Conservation (phyloP, 2,888 invertebrate genomes). For the Iselma pallidipennis region DNA sequence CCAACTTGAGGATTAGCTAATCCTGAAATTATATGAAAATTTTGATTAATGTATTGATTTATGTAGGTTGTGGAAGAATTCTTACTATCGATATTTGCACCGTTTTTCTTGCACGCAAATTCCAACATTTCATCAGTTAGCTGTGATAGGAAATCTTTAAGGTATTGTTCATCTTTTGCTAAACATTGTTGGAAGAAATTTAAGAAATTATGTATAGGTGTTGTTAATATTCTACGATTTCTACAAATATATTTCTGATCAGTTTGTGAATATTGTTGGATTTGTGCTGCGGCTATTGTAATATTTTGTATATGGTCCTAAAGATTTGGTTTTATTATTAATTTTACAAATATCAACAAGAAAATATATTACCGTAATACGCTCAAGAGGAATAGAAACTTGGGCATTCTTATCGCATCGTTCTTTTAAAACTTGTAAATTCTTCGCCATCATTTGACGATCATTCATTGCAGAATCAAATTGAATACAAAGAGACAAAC, state of each 20-base stretch:
- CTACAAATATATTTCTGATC: not conserved
- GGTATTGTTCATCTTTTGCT: not conserved
- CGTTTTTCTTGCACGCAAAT: not conserved
- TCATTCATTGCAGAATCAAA: not conserved
- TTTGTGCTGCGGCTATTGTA: not conserved
- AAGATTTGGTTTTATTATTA: no score
- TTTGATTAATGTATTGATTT: no score
- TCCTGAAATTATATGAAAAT: not conserved
- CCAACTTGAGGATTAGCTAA: not conserved
- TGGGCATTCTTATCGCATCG: not conserved
- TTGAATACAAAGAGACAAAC: not conserved
- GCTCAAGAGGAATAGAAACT: not conserved
- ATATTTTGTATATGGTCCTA: not conserved
- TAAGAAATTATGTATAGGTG: not conserved
- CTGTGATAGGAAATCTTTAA: not conserved
- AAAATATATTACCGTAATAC: not conserved
- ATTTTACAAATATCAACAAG: no score
- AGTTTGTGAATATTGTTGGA: not conserved
- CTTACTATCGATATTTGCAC: not conserved
- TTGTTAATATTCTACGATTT: not conserved
- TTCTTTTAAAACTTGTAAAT: not conserved
- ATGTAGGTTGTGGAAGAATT: no score
- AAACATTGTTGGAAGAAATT: not conserved
- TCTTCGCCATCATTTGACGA: not conserved
- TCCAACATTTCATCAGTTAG: not conserved